phyloP scores from a whole-genome alignment of 1,140 invertebrate genomes.

The Eurytemora carolleeae region DNA sequence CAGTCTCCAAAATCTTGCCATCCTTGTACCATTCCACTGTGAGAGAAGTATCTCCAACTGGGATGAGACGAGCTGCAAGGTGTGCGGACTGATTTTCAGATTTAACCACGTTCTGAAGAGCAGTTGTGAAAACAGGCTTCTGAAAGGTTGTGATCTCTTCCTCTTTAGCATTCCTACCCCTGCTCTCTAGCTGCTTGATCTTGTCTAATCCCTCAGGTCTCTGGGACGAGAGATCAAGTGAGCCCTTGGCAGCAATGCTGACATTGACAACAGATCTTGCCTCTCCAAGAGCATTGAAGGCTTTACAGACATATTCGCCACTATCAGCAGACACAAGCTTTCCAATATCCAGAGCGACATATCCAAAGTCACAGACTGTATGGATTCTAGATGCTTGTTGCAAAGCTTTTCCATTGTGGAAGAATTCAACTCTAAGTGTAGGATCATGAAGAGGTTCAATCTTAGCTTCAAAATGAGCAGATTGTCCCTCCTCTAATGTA shows the following conservation, averaged over 20 bases:
- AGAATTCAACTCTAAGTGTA: conserved; percentile 71
- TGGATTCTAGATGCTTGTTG: conserved; percentile 69
- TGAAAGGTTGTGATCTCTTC: conserved; percentile 54
- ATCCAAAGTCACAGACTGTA: conserved; percentile 86
- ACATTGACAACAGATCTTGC: conserved; percentile 26
- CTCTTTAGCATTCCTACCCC: conserved; percentile 27
- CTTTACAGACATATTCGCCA: conserved; percentile 74
- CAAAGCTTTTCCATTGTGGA: conserved; percentile 67
- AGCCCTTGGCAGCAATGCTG: conserved; percentile 47
- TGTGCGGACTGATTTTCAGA: conserved; percentile 80
- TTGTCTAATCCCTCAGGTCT: conserved; percentile 86
- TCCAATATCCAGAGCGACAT: conserved; percentile 71
- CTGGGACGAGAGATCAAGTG: conserved; percentile 78
- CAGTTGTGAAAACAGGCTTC: conserved; percentile 81
- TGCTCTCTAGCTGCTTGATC: conserved; percentile 71
- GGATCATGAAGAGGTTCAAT: conserved; percentile 77
- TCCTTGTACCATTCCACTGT: conserved; percentile 98
- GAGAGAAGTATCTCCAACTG: conserved; percentile 89
- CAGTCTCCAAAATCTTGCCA: conserved; percentile 74
- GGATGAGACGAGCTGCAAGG: conserved; percentile 88
- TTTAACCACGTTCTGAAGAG: conserved; percentile 68
- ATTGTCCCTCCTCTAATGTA: conserved; percentile 60
- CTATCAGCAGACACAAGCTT: conserved; percentile 78
- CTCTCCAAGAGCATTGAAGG: conserved; percentile 66
- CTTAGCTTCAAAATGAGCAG: conserved; percentile 73